Evolutionary conservation across 2,797 vertebrate genomes (phyloP), one percentile per base, ranked within the genome.

Genomic region (Macropodus opercularis): DNA sequence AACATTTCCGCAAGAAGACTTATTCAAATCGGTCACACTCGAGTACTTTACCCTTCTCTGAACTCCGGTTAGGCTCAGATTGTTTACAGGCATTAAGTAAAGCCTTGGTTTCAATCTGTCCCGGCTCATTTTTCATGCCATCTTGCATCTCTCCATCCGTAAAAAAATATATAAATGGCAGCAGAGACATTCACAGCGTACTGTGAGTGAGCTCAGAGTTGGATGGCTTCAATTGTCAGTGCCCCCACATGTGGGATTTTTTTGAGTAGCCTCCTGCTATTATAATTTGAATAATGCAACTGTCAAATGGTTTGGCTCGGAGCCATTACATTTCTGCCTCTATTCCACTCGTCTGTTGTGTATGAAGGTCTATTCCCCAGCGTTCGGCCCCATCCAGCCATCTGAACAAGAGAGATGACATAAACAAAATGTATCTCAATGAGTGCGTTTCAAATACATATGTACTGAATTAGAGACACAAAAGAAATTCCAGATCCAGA

Each of bases 251-350:
- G 42, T 50, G 32, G 32, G 43, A 40, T 22, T 52, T 65, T 70
- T 63, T 27, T n/a, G 14, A 62, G 40, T 39, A 39, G 41, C 40
- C 44, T 70, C 41, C 51, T 58, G 61, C 58, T 53, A 39, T 47
- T 81, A 41, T 40, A 22, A 71, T 74, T 72, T 84, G 44, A 82
- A 86, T 85, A 79, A 74, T 76, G 53, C 35, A 75, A 26, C 69
- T 42, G 39, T 70, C 64, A 63, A 70, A 71, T 27, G 35, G 14
- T 38, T 72, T 68, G 69, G 51, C 69, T 65, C 22, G 0, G 26
- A 69, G 70, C 56, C 54, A 48, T 59, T 34, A 23, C 57, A 52
- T 66, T 53, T 38, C 41, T 50, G 47, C 26, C 10, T 55, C 46
- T 40, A 46, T 27, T 71, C 44, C 49, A 49, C 46, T 63, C 64